Evolutionary conservation across 2,797 vertebrate genomes (phyloP).

Genomic region (Schizopygopsis pylzovi): DNA sequence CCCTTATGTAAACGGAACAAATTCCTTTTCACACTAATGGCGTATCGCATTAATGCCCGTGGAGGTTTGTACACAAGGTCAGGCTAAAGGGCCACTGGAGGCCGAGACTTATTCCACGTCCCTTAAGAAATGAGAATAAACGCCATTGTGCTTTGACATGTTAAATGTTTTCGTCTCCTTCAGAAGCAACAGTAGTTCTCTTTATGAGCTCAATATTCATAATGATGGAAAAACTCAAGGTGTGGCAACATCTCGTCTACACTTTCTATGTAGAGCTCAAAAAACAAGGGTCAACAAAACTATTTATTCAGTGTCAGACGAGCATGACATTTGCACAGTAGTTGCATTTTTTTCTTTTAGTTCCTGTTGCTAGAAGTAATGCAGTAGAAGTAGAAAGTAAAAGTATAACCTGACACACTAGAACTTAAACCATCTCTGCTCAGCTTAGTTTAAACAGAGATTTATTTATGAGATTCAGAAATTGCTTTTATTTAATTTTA

Average conservation of each 20-base stretch:
- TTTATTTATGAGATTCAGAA: background rate
- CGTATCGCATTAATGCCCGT: slow-evolving; percentile 77
- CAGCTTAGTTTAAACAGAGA: background rate
- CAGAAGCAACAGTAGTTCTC: slow-evolving; percentile 29
- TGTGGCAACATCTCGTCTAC: background rate
- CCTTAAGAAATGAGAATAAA: slow-evolving; percentile 41
- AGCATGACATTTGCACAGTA: background rate
- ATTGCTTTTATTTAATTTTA: background rate
- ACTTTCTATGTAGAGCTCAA: background rate
- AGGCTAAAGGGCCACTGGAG: slow-evolving; percentile 33
- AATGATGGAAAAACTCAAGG: slow-evolving; percentile 45
- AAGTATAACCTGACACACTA: background rate
- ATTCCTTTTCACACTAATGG: slow-evolving; percentile 84
- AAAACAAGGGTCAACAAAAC: background rate
- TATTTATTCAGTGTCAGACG: background rate
- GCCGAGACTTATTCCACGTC: slow-evolving; percentile 32
- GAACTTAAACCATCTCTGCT: background rate
- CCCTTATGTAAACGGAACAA: slow-evolving; percentile 86
- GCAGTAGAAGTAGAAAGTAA: background rate
- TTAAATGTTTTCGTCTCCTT: slow-evolving; percentile 29
- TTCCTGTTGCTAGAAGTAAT: background rate
- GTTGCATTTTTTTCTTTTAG: too few species aligned
- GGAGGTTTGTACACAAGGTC: slow-evolving; percentile 57
- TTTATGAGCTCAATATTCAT: slow-evolving; percentile 37
- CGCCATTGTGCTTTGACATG: slow-evolving; percentile 2